Percentiles rank a stretch among this genome's conserved stretches.
phyloP scores from a whole-genome alignment of 1,140 invertebrate genomes.

The Pseudachorutes palmiensis region DNA sequence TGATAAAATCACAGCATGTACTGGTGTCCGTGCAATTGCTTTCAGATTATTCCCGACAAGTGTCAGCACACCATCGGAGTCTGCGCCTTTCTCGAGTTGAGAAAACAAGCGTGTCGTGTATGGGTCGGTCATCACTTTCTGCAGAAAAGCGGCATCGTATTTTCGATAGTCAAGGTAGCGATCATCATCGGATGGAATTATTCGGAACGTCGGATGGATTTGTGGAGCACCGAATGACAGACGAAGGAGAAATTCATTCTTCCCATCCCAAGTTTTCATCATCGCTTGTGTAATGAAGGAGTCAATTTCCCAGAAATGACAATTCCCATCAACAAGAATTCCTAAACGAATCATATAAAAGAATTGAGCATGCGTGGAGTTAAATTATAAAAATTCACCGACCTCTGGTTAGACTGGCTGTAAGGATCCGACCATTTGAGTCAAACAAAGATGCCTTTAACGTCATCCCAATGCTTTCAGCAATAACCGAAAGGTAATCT shows the following conservation, averaged over 20 bases:
- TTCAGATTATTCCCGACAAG: not conserved
- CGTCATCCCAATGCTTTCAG: conserved; percentile 4
- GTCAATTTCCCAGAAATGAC: not conserved
- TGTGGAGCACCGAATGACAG: not conserved
- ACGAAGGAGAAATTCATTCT: not conserved
- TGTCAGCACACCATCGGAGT: not conserved
- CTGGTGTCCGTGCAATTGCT: not conserved
- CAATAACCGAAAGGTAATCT: conserved; percentile 1
- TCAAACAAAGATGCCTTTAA: not conserved
- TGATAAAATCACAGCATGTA: not conserved
- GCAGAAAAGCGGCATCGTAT: not conserved
- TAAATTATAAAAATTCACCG: not conserved
- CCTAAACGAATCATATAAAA: not conserved
- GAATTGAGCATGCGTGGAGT: not conserved
- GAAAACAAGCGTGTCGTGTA: not conserved
- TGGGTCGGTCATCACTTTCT: not conserved
- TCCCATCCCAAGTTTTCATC: not conserved
- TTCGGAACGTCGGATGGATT: not conserved
- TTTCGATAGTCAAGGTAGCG: not conserved
- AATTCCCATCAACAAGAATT: not conserved
- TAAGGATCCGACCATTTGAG: not conserved
- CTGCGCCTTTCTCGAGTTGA: not conserved
- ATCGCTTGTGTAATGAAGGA: not conserved
- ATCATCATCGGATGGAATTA: not conserved
- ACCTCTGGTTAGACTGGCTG: not conserved